These are phyloP conservation scores for Sparus aurata DNA, from an alignment of 2,797 vertebrate genomes.

Conservation along the genomic window DNA sequence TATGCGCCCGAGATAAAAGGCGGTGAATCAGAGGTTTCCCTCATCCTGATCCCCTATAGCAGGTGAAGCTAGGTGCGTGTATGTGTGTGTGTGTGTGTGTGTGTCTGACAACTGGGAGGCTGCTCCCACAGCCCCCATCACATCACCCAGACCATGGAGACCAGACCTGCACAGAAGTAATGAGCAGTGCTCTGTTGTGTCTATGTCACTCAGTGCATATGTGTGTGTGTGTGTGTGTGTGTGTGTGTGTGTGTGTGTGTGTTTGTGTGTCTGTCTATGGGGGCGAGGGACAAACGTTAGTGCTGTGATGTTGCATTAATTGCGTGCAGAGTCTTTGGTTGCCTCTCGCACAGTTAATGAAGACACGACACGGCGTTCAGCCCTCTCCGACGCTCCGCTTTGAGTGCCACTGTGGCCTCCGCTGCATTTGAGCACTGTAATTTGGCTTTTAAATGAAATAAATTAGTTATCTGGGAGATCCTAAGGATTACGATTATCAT, in stretches of 20 bases:
- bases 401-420: constrained; percentile 75
- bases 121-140: constrained; percentile 76
- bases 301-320: constrained; percentile 86
- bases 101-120: constrained; percentile 53
- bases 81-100: constrained; percentile 50
- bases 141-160: constrained; percentile 75
- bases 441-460: constrained; percentile 85
- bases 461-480: constrained; percentile 82
- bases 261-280: constrained; percentile 47
- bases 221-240: constrained; percentile 48
- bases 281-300: constrained; percentile 79
- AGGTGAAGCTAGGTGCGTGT: constrained; percentile 60
- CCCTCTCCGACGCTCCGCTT: constrained; percentile 64
- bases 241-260: no score
- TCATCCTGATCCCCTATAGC: constrained; percentile 76
- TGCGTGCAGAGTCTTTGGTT: constrained; percentile 82
- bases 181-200: constrained; percentile 79
- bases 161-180: constrained; percentile 76
- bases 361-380: constrained; percentile 72
- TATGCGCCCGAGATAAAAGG: constrained; percentile 77
- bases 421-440: constrained; percentile 74
- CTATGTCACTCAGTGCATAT: constrained; percentile 57
- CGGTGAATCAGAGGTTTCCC: constrained; percentile 80
- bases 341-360: constrained; percentile 77
- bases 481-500: constrained; percentile 80